Base-by-base conservation (phyloP, 2,113 vertebrate genomes). In the Megaceryle maxima region DNA sequence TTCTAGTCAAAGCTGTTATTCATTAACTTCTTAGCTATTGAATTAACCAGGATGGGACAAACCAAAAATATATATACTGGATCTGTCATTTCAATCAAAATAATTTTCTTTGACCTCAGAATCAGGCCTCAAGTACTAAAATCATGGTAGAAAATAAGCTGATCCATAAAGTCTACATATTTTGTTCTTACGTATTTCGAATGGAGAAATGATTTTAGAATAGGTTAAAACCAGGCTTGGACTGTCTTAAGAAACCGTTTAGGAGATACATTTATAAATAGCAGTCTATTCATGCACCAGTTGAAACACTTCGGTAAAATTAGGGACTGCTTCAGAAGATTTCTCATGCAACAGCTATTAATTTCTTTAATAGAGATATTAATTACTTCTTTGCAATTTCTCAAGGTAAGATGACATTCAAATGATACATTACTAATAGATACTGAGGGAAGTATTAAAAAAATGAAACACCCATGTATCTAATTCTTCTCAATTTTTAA, bases 1-100 rank as follows among this genome's bases (percentile, higher is more conserved):
- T 95, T 96, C 95, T 92, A 91, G 91, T 97, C 89, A 92, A 92
- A 90, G 89, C 70, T 90, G 53, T 50, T 95, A 81, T 91, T 97
- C 90, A 96, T 96, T 95, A 97, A 79, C 53, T 76, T 37, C 63
- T 96, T 73, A 88, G 46, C 76, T 95, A 75, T 12, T 87, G 63
- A 94, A 92, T 95, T 95, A 94, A 90, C 68, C 85, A 96, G 75
- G 63, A 62, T 64, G 60, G 79, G 72, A 86, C 41, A 91, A 70
- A 51, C 85, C 85, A 80, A 90, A 96, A 95, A 95, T 91, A 93
- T 41, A 46, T 67, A 90, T 66, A 83, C 39, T 83, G 60, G 74
- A 95, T 63, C 55, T 86, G 64, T 88, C 63, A 88, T 80, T 96
- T 85, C 26, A 81, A 82, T 43, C 6, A 96, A 66, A 95, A 74